Evolutionary conservation across 2,113 vertebrate species (phyloP), one percentile per base, ranked within the genome.

Genomic region (Tenrec ecaudatus): DNA sequence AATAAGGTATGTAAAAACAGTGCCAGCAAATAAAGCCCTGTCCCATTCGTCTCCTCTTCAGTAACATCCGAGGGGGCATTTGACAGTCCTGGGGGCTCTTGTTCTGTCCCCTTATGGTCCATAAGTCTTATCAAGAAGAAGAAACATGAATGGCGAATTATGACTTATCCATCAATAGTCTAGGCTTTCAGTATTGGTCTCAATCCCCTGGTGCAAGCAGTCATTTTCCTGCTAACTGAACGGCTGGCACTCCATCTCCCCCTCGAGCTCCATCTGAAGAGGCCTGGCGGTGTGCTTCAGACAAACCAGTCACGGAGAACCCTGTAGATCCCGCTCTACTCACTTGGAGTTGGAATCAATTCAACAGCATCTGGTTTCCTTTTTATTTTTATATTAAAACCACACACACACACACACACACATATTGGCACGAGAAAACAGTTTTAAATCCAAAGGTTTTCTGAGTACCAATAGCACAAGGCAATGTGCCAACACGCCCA

Each of bases 401-500:
- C n/a, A 84, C 33, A n/a, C 40, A 40, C 40, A 40, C 40, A 40
- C 40, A 40, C 40, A 40, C 40, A 40, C 33, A 20, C 10, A 27
- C 38, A 82, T 53, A 66, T 31, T 69, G 47, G 36, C 43, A 82
- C 8, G 19, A 66, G 1, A 71, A 88, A 40, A 3, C 40, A 78
- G 1, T 36, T 81, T 38, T 87, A 75, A 91, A 36, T 69, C 66
- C 43, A 89, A 53, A 53, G 47, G 47, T 47, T 11, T 64, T 68
- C 60, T 29, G 71, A 82, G 14, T 69, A 68, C 92, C 97, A 96
- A 94, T 92, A 86, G 95, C 92, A 62, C 77, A 6, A 43, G 84
- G 31, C 38, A 95, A 95, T 95, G 97, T 88, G 96, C 93, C 47
- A 95, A 90, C 23, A 53, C 71, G 31, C 27, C 82, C 79, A 4